Conservation (phyloP, 2,888 invertebrate genomes). For the Euzophera pinguis region DNA sequence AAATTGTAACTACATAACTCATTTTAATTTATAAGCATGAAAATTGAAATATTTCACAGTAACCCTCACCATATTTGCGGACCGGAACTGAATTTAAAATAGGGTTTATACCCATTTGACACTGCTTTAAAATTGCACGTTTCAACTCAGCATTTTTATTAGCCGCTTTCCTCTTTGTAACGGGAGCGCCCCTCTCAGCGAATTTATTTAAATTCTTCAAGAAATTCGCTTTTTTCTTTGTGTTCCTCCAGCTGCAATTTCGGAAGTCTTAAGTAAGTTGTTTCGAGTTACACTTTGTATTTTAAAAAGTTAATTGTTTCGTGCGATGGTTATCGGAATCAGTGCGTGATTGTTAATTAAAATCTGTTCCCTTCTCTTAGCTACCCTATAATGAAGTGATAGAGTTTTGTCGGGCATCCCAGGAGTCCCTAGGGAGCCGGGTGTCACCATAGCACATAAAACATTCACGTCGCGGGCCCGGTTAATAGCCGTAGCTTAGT, state of each 20-base stretch:
- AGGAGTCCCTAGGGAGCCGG: constrained; percentile 38
- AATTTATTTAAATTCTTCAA: constrained; percentile 75
- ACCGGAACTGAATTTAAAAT: constrained; percentile 37
- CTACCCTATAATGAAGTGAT: constrained; percentile 73
- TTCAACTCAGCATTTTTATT: constrained; percentile 67
- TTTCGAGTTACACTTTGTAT: constrained; percentile 37
- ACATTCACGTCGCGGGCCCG: constrained; percentile 63
- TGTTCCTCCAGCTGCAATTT: constrained; percentile 41
- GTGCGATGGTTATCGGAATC: constrained; percentile 31
- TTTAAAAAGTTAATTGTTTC: constrained; percentile 18
- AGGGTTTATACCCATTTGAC: constrained; percentile 50
- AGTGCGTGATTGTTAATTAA: constrained; percentile 63
- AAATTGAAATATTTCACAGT: constrained; percentile 15
- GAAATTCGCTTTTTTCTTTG: constrained; percentile 53
- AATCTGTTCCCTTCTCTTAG: constrained; percentile 55
- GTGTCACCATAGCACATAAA: constrained; percentile 62
- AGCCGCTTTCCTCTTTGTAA: constrained; percentile 66
- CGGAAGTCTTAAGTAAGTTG: constrained; percentile 58
- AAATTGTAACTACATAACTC: background rate
- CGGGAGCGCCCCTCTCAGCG: constrained; percentile 56
- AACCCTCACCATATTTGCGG: constrained; percentile 35
- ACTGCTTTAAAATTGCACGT: constrained; percentile 56
- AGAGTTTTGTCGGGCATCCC: constrained; percentile 57
- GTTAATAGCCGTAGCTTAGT: constrained; percentile 68
- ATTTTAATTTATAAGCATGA: background rate